Base-by-base conservation (phyloP, 1,140 invertebrate species). In the Cecropterus lyciades region DNA sequence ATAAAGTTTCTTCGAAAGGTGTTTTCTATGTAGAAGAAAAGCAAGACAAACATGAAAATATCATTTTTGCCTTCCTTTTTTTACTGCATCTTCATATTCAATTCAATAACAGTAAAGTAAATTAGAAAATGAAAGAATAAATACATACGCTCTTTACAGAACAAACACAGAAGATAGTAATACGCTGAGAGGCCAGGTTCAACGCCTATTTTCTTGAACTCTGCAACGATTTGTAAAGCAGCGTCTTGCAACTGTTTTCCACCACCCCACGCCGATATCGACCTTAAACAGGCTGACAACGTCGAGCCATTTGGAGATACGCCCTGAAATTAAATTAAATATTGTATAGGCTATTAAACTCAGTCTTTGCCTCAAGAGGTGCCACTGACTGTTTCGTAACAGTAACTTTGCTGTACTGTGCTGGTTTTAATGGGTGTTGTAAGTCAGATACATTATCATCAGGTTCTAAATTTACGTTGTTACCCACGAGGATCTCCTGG, bases 161-260 rank as follows among this genome's bases (percentile, higher is more conserved):
- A 96, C 52, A 95, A 93, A 10, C 89, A 93, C 2, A 98, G 75
- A 0, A 97, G 78, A 82, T 95, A 95, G 88, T 95, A 95, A 90
- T 96, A 98, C 2, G 95, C 94, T 0, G 94, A 94, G 3, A 98
- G 87, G 46, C 94, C 94, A 0, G 97, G 97, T 72, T 95, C 91
- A 48, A 98, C 94, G 7, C 95, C 94, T 0, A 97, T 74, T 24
- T 89, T 75, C 67, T 93, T 94, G 75, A 98, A 97, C 84, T 98
- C 97, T 0, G 93, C 78, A 1, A 97, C 77, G 7, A 94, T 83
- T 77, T 92, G 90, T 1, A 95, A 78, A 49, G 71, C 92, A 73
- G 82, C 93, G 86, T 63, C 97, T 86, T 76, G 95, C 80, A 63
- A 94, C 73, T 89, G 96, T 96, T 59, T 80, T 0, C 86, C 85